A percentile compares a stretch with the other conserved stretches of the same genome.
phyloP scores from a whole-genome alignment of 2,888 invertebrate genomes.

The Tricholauxania praeusta region DNA sequence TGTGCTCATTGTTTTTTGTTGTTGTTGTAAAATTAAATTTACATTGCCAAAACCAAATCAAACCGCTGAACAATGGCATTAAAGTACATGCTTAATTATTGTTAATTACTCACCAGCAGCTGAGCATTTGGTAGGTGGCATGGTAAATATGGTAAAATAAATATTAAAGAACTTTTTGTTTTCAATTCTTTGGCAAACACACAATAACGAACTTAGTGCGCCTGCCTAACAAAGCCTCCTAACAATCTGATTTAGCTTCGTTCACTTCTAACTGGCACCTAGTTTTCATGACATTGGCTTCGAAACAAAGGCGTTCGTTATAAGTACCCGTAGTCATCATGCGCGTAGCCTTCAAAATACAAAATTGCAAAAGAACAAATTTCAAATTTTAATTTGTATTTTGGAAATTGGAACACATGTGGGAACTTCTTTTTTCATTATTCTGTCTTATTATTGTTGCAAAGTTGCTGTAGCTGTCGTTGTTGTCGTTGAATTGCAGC shows the following conservation, averaged over 20 bases:
- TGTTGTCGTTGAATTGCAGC: background rate
- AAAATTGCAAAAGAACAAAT: conserved; percentile 29
- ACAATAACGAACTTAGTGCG: no score
- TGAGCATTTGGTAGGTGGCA: conserved; percentile 7
- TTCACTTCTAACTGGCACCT: conserved; percentile 36
- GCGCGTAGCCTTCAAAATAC: conserved; percentile 25
- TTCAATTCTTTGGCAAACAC: no score
- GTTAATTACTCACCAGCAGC: conserved; percentile 29
- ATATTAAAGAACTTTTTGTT: no score
- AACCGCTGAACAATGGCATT: no score
- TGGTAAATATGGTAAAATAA: no score
- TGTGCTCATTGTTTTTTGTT: no score
- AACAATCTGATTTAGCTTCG: conserved; percentile 7
- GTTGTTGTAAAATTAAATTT: no score
- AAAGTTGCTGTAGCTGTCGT: background rate
- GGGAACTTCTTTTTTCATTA: conserved; percentile 57
- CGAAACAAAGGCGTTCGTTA: conserved; percentile 36
- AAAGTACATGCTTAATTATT: conserved; percentile 12
- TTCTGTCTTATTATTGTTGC: background rate
- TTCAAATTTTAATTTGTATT: conserved; percentile 22
- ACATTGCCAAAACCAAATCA: no score
- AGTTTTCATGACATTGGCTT: conserved; percentile 53
- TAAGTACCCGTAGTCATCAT: background rate
- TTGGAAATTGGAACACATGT: conserved; percentile 63
- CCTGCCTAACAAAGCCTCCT: no score